Evolutionary conservation across 2,113 vertebrate genomes (phyloP).

Genomic region (Trachemys scripta): DNA sequence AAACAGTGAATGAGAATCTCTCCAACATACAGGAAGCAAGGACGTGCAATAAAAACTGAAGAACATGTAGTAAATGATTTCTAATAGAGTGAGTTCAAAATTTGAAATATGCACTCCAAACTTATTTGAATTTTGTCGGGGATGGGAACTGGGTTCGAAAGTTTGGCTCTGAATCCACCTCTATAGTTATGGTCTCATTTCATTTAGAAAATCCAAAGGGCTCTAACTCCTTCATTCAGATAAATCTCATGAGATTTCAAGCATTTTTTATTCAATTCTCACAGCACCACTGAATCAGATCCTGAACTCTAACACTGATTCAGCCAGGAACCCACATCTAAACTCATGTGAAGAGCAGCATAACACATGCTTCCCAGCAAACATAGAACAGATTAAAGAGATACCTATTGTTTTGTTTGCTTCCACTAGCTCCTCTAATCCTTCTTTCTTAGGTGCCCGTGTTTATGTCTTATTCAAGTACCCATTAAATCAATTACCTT

Average conservation of each 20-base stretch:
- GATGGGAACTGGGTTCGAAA: not conserved
- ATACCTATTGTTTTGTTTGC: not conserved
- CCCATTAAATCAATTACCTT: not conserved
- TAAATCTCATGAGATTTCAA: not conserved
- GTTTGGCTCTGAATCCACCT: not conserved
- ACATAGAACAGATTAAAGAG: not conserved
- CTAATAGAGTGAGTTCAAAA: not conserved
- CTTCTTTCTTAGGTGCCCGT: not conserved
- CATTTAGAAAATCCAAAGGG: not conserved
- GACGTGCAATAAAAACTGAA: not conserved
- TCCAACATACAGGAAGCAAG: not conserved
- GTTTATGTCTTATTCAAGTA: not conserved
- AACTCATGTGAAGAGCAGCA: conserved; percentile 2
- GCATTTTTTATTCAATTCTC: not conserved
- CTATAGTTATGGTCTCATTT: not conserved
- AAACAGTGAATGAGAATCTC: not conserved
- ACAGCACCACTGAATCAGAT: not conserved
- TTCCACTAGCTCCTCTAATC: not conserved
- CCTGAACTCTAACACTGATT: not conserved
- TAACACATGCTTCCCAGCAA: conserved; percentile 21
- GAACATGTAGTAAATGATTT: not conserved
- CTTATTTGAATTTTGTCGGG: not conserved
- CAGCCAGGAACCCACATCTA: not conserved
- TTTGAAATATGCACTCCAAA: not conserved
- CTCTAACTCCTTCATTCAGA: not conserved